phyloP scores from a whole-genome alignment of 2,113 vertebrate genomes.

The Parotia lawesii region DNA sequence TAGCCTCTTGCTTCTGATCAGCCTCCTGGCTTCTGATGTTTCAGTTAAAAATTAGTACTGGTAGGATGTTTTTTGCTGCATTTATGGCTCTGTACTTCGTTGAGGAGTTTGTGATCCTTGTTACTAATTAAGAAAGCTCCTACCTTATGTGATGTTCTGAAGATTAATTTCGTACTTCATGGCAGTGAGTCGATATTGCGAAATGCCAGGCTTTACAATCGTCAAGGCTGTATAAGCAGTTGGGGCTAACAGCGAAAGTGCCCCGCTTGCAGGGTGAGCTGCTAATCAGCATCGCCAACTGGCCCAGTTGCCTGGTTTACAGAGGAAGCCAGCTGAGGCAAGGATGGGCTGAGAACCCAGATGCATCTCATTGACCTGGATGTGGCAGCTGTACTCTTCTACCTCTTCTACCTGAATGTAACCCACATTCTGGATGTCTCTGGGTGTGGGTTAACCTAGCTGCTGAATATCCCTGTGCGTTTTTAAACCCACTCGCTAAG shows the following conservation, averaged over 20 bases:
- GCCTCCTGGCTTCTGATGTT: not conserved
- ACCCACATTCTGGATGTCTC: not conserved
- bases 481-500: not conserved
- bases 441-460: conserved; percentile 14
- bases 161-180: not conserved
- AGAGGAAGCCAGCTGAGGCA: not conserved
- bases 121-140: not conserved
- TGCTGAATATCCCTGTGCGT: not conserved
- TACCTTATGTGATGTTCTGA: not conserved
- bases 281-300: not conserved
- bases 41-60: not conserved
- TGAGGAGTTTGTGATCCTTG: not conserved
- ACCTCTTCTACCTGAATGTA: conserved; percentile 36
- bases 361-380: conserved; percentile 68
- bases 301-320: conserved; percentile 15
- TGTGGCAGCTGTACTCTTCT: conserved; percentile 6
- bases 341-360: conserved; percentile 36
- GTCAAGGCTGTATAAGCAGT: not conserved
- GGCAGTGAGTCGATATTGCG: not conserved
- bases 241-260: not conserved
- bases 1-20: not conserved
- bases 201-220: not conserved
- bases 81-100: not conserved
- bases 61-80: not conserved
- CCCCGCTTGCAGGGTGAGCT: not conserved